phyloP scores from a whole-genome alignment of 2,888 invertebrate species.

The Nesidiocoris tenuis region DNA sequence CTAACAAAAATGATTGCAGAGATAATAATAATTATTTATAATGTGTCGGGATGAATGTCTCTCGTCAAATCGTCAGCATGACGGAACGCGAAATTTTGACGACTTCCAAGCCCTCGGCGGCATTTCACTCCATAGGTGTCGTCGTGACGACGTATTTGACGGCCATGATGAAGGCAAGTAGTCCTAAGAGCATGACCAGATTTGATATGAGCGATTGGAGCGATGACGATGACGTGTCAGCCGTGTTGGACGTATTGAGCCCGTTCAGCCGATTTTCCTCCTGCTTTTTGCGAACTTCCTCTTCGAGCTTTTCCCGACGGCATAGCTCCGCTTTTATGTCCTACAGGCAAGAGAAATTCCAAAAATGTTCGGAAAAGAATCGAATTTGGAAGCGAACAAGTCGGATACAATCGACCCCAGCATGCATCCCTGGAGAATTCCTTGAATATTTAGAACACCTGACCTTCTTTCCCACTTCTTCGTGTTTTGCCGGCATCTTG shows the following conservation, averaged over 20 bases:
- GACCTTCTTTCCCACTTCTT: too few relatives aligned
- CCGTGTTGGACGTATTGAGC: conserved; percentile 50
- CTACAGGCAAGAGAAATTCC: conserved; percentile 52
- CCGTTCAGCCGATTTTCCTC: conserved; percentile 56
- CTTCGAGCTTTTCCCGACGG: conserved; percentile 55
- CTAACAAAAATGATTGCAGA: too few relatives aligned
- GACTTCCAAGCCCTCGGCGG: too few relatives aligned
- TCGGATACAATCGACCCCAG: too few relatives aligned
- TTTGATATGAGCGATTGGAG: conserved; percentile 81
- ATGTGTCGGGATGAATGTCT: too few relatives aligned
- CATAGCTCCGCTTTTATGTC: conserved; percentile 58
- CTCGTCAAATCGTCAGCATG: too few relatives aligned
- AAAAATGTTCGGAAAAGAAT: not conserved
- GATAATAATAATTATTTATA: too few relatives aligned
- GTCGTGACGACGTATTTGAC: conserved; percentile 80
- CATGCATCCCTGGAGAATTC: too few relatives aligned
- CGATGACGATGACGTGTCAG: conserved; percentile 59
- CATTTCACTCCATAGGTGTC: conserved; percentile 32
- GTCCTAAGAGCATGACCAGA: conserved; percentile 81
- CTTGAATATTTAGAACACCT: too few relatives aligned
- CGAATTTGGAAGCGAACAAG: not conserved
- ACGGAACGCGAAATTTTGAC: too few relatives aligned
- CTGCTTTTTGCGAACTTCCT: conserved; percentile 47
- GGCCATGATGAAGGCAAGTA: conserved; percentile 87
- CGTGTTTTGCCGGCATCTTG: too few relatives aligned